Percentiles rank a stretch among this genome's conserved stretches.
Conservation (phyloP, 2,888 invertebrate genomes). For the Mythimna albipuncta region DNA sequence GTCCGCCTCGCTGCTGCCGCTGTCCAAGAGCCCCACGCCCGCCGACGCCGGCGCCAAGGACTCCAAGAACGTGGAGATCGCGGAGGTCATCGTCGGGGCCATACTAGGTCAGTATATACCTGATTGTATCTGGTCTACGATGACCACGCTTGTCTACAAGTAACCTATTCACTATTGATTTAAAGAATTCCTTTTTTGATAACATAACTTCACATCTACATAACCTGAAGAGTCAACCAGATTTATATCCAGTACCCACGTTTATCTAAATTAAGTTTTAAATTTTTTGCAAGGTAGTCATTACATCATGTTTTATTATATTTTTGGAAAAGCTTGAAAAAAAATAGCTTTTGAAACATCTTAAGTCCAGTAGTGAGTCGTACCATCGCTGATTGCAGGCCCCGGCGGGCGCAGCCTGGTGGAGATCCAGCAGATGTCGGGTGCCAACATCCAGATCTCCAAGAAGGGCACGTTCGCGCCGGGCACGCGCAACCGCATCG, state of each 20-base stretch:
- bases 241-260: background rate
- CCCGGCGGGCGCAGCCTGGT: conserved; percentile 98
- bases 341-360: too few relatives aligned
- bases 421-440: conserved; percentile 99
- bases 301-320: too few relatives aligned
- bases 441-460: conserved; percentile 99
- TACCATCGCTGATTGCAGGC: conserved; percentile 84
- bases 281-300: background rate
- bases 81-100: conserved; percentile 98
- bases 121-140: background rate
- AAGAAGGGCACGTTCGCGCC: conserved; percentile 99
- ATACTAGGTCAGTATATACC: conserved; percentile 94
- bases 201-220: too few relatives aligned
- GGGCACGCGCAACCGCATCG: conserved; percentile 99
- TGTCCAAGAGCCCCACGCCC: conserved; percentile 95
- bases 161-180: background rate
- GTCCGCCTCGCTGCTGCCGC: conserved; percentile 93
- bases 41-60: conserved; percentile 95
- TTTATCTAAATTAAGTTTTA: background rate
- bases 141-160: background rate
- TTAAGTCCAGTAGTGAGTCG: too few relatives aligned
- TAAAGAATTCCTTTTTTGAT: too few relatives aligned
- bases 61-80: conserved; percentile 98
- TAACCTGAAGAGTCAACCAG: too few relatives aligned
- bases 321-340: too few relatives aligned